Conservation (phyloP, 2,797 vertebrate genomes). For the Anisognathus igniventris region DNA sequence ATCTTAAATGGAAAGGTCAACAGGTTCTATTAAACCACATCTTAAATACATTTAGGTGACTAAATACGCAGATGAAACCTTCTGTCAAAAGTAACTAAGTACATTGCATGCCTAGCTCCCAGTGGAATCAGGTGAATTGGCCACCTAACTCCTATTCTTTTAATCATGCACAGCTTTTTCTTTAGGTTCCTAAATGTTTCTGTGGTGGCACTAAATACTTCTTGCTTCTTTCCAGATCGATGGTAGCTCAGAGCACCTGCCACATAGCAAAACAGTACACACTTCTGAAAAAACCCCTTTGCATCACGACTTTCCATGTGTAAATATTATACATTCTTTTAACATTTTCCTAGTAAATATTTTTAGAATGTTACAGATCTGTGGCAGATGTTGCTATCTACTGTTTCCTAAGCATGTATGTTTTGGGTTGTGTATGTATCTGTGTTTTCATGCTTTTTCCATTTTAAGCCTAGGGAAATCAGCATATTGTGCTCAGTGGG, state of each 20-base stretch:
- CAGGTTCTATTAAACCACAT: not conserved
- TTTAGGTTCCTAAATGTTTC: not conserved
- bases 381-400: constrained; percentile 37
- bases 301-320: not conserved
- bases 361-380: constrained; percentile 8
- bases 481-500: not conserved
- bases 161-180: not conserved
- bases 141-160: not conserved
- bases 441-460: not conserved
- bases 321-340: constrained; percentile 1
- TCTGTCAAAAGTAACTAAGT: not conserved
- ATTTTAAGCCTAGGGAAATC: not conserved
- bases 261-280: not conserved
- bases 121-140: not conserved
- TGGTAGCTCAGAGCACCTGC: not conserved
- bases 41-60: not conserved
- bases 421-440: not conserved
- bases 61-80: not conserved
- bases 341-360: constrained; percentile 21
- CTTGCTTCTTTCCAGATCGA: not conserved
- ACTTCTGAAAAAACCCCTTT: not conserved
- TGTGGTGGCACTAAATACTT: not conserved
- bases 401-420: not conserved
- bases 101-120: not conserved
- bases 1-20: not conserved